Percentiles rank a stretch among this genome's conserved stretches.
Evolutionary conservation across 2,888 invertebrate species (phyloP).

Genomic region (Hypsopygia costalis): DNA sequence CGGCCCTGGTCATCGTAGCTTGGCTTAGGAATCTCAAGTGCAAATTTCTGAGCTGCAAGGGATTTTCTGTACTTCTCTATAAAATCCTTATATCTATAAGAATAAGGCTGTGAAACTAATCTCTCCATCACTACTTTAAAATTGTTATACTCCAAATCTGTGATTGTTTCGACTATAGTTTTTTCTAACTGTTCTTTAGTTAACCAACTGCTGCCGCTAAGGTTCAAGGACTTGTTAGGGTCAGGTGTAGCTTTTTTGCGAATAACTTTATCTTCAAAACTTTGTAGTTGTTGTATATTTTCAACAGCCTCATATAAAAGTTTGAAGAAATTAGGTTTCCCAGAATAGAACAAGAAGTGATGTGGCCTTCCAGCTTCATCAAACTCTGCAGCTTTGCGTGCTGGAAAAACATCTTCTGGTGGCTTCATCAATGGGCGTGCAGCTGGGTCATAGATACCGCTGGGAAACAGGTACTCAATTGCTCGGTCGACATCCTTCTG

Average conservation of each 20-base stretch:
- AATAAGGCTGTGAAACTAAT: constrained; percentile 85
- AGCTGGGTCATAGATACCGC: constrained; percentile 91
- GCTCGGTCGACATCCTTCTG: constrained; percentile 93
- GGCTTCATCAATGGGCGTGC: constrained; percentile 95
- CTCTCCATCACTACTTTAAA: constrained; percentile 87
- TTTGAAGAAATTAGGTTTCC: constrained; percentile 91
- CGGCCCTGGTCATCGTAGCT: constrained; percentile 85
- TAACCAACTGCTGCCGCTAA: constrained; percentile 78
- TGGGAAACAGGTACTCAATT: constrained; percentile 97
- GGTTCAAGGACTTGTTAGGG: constrained; percentile 75
- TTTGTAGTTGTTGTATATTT: constrained; percentile 83
- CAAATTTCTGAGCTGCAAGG: constrained; percentile 78
- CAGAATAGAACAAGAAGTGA: constrained; percentile 96
- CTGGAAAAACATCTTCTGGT: constrained; percentile 92
- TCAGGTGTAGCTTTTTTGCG: constrained; percentile 82
- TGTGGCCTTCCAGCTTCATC: constrained; percentile 94
- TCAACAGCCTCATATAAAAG: constrained; percentile 89
- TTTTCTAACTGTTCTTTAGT: constrained; percentile 83
- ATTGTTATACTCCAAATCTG: constrained; percentile 85
- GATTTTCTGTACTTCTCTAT: constrained; percentile 85
- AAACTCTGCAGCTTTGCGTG: constrained; percentile 93
- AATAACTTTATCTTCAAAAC: constrained; percentile 85
- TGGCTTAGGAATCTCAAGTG: constrained; percentile 84
- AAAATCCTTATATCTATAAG: constrained; percentile 85
- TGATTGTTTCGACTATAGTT: constrained; percentile 83